These are phyloP conservation scores for Harpalus rubripes DNA, from an alignment of 2,888 invertebrate genomes.

Conservation along the genomic window DNA sequence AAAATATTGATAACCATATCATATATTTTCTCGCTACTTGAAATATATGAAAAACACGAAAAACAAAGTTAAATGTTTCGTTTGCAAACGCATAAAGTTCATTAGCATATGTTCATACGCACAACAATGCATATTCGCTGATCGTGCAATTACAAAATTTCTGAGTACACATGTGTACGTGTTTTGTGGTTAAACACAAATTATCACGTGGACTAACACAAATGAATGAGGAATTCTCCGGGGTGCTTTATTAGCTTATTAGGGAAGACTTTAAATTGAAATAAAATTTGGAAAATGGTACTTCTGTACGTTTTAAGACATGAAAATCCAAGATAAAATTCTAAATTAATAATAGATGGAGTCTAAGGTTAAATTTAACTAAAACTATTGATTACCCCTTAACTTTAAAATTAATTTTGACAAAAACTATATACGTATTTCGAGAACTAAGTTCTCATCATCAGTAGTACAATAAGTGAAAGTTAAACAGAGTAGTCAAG, in stretches of 20 bases:
- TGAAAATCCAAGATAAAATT: too few species aligned
- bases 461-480: too few species aligned
- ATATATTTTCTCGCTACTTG: background rate
- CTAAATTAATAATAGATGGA: too few species aligned
- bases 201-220: background rate
- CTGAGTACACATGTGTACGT: background rate
- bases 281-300: background rate
- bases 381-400: too few species aligned
- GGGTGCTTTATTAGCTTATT: background rate
- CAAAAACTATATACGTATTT: too few species aligned
- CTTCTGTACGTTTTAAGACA: background rate
- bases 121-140: background rate
- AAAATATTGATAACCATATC: background rate
- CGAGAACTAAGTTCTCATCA: too few species aligned
- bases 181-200: background rate
- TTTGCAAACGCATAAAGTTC: background rate
- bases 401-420: too few species aligned
- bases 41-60: background rate
- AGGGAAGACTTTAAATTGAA: background rate
- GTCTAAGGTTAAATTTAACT: too few species aligned
- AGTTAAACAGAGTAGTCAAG: too few species aligned
- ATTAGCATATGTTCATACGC: background rate
- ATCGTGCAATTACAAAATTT: background rate
- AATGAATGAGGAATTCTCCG: background rate
- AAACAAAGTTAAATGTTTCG: background rate